A percentile compares a stretch with the other conserved stretches of the same genome.
Conservation (phyloP, 2,888 invertebrate genomes). For the Lepidocyrtinus sp. region DNA sequence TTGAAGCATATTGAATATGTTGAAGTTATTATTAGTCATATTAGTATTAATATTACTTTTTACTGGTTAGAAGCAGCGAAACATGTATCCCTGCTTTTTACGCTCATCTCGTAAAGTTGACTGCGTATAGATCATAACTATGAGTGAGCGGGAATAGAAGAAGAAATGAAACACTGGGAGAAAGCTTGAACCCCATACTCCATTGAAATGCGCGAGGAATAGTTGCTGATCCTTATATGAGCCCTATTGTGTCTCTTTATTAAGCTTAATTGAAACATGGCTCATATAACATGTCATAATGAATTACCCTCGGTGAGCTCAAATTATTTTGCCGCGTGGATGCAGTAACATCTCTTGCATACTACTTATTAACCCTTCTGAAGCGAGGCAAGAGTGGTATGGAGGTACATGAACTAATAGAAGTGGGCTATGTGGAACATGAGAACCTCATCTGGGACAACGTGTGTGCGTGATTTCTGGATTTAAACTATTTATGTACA, state of each 20-base stretch:
- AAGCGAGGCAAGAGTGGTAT: not conserved
- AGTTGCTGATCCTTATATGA: not conserved
- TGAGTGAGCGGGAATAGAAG: not conserved
- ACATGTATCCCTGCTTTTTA: too few species aligned
- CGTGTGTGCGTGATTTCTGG: not conserved
- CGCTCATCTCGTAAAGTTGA: not conserved
- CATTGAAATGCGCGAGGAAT: not conserved
- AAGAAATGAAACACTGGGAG: too few species aligned
- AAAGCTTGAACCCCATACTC: not conserved
- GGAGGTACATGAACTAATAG: too few species aligned
- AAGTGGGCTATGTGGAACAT: too few species aligned
- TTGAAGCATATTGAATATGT: too few species aligned
- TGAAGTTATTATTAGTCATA: too few species aligned
- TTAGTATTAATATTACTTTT: too few species aligned
- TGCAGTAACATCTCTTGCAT: not conserved
- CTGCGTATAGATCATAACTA: not conserved
- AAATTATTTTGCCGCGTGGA: not conserved
- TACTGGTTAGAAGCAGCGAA: too few species aligned
- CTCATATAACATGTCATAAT: slow-evolving; percentile 47
- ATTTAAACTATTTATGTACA: not conserved
- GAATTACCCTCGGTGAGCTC: slow-evolving; percentile 16
- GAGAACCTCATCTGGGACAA: not conserved
- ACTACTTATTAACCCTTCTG: not conserved
- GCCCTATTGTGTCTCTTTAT: slow-evolving; percentile 27
- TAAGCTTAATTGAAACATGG: slow-evolving; percentile 52